A percentile compares a stretch with the other conserved stretches of the same genome.
These are phyloP conservation scores for Catharus bicknelli DNA, from an alignment of 2,113 vertebrate species.

Conservation along the genomic window DNA sequence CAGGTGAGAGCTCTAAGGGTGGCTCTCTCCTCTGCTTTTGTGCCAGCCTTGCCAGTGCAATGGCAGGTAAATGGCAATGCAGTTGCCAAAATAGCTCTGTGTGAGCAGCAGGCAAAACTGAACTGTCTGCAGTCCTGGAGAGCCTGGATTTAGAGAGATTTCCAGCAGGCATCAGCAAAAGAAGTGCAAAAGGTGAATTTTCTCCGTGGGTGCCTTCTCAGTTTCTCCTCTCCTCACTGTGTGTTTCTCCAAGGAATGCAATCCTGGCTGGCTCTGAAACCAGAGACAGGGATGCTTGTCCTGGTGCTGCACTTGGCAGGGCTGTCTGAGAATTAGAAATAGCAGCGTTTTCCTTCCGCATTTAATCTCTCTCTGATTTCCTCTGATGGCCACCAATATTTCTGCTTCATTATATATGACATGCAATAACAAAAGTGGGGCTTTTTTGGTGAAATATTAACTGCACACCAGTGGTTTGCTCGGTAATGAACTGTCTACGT, in stretches of 20 bases:
- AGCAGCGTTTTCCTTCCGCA: rapidly evolving
- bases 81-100: not conserved
- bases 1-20: not conserved
- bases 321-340: not conserved
- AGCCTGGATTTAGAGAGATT: not conserved
- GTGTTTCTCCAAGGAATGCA: not conserved
- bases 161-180: not conserved
- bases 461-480: not conserved
- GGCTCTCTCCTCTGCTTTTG: not conserved
- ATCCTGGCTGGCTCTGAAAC: not conserved
- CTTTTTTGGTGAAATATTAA: not conserved
- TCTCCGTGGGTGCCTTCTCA: not conserved
- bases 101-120: not conserved
- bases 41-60: not conserved
- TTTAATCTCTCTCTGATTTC: not conserved
- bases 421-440: not conserved
- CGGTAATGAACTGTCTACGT: not conserved
- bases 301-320: not conserved
- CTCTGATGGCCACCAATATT: not conserved
- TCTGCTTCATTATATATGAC: not conserved
- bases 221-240: not conserved
- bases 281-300: not conserved
- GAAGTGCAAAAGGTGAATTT: not conserved
- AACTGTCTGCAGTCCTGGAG: not conserved
- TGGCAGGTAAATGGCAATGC: not conserved